phyloP scores from a whole-genome alignment of 2,888 invertebrate genomes.

The Digitonthophagus gazella region DNA sequence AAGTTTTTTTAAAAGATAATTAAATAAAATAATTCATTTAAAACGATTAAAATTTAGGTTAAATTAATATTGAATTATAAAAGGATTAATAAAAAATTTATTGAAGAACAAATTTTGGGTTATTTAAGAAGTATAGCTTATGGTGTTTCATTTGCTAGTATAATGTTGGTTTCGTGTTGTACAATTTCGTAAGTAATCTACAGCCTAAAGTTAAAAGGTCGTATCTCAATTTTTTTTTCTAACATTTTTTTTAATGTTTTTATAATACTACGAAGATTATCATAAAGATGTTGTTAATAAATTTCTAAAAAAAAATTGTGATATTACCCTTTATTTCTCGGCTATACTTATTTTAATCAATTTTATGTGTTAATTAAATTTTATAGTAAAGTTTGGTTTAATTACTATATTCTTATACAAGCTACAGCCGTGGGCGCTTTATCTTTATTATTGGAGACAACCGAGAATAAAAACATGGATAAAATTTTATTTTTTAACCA shows the following conservation, averaged over 20 bases:
- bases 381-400: slow-evolving; percentile 35
- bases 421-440: slow-evolving; percentile 39
- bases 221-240: too few species aligned
- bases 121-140: slow-evolving; percentile 56
- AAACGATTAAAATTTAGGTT: slow-evolving; percentile 50
- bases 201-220: background rate
- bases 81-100: slow-evolving; percentile 53
- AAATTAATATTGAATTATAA: slow-evolving; percentile 57
- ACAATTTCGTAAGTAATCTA: slow-evolving; percentile 52
- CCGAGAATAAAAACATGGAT: slow-evolving; percentile 38
- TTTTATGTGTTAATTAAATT: background rate
- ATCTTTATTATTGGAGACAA: slow-evolving; percentile 37
- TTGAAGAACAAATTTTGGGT: slow-evolving; percentile 52
- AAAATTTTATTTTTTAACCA: slow-evolving; percentile 40
- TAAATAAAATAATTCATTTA: background rate
- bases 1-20: slow-evolving; percentile 28
- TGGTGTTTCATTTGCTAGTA: slow-evolving; percentile 53
- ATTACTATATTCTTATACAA: slow-evolving; percentile 34
- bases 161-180: slow-evolving; percentile 56
- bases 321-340: background rate
- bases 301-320: too few species aligned
- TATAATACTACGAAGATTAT: too few species aligned
- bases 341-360: background rate
- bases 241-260: too few species aligned
- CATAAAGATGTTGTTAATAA: too few species aligned